Base-by-base conservation (phyloP, 2,797 vertebrate genomes). In the Hyperoplus lanceolatus region DNA sequence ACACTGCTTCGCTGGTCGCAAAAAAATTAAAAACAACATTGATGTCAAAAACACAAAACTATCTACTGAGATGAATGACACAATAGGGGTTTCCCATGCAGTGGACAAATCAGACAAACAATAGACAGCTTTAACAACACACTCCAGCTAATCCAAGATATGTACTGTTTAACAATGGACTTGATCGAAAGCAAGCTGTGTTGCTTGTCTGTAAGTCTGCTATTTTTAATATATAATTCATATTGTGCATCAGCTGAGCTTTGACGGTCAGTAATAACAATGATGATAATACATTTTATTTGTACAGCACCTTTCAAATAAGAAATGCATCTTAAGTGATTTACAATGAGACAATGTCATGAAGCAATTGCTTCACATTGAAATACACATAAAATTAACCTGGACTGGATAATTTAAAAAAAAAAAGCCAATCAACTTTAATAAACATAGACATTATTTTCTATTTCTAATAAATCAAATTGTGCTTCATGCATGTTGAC, bases 1-100 rank as follows among this genome's bases (percentile, higher is more conserved):
- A 87, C 96, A 95, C 80, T 93, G 94, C 68, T 87, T 84, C 50
- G 83, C 90, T 98, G 80, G 55, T 80, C 83, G 6, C 57, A 83
- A 38, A 45, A 38, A 45, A 82, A 66, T 4, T 8, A 73, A 59
- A 81, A 90, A 77, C 11, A 55, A 76, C 29, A 14, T 0, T 15
- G 1, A 55, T 29, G 29, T 76, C 15, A 69, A 56, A 78, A 71
- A 13, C 8, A 5, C 2, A 8, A 50, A 50, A 16, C 12, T 5
- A 39, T 38, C 6, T 6, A 11, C 13, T 29, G 16, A 6, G 58
- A 63, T 56, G 6, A 45, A 12, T 14, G 21, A 39, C n/a, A 14
- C 16, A 21, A 21, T 6, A 16, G 12, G 7, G 15, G 6, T 58
- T 18, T n/a, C 2, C 14, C 8, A 15, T 45, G 12, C 12, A 54